Base-by-base conservation (phyloP, 2,113 vertebrate genomes). In the Vulpes vulpes region DNA sequence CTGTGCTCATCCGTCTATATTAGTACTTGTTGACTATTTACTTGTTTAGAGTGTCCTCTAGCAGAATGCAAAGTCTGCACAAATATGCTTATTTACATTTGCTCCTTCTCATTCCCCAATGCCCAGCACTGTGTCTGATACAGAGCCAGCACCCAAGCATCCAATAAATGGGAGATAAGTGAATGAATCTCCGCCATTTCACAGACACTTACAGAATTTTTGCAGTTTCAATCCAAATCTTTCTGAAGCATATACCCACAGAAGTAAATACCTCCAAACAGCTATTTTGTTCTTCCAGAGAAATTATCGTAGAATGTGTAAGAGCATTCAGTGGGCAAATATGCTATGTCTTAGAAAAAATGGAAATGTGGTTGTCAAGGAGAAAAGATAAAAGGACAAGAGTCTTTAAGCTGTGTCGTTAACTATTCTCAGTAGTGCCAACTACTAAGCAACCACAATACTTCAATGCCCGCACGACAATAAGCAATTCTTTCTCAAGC, bases 281-380 rank as follows among this genome's bases (percentile, higher is more conserved):
- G 74, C 65, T 64, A 83, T 69, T 71, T 17, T 14, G 51, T 92
- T 83, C 69, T 95, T 93, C 35, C 49, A 88, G 95, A 95, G 59
- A 97, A 94, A 81, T 91, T 67, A 65, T 38, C 85, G 6, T 35
- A 60, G 71, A 85, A 85, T 64, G 38, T 95, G 86, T 71, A 53
- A 95, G 79, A 87, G 90, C 43, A 60, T 89, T 38, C 55, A 43
- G 49, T 79, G 92, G 94, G 55, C 65, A 97, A 78, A 64, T 57
- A 91, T 8, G 23, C 14, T n/a, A 59, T 69, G 23, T 96, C 80
- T 92, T 59, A 43, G 32, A 73, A 76, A 89, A 92, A 96, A 89
- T 60, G 73, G 12, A 86, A 95, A 5, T 87, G n/a, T 95, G 38
- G 62, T 43, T 97, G 91, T 95, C 84, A 95, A 97, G 80, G 88